Evolutionary conservation across 2,797 vertebrate species (phyloP), one percentile per base, ranked within the genome.

Genomic region (Halcyon badia): DNA sequence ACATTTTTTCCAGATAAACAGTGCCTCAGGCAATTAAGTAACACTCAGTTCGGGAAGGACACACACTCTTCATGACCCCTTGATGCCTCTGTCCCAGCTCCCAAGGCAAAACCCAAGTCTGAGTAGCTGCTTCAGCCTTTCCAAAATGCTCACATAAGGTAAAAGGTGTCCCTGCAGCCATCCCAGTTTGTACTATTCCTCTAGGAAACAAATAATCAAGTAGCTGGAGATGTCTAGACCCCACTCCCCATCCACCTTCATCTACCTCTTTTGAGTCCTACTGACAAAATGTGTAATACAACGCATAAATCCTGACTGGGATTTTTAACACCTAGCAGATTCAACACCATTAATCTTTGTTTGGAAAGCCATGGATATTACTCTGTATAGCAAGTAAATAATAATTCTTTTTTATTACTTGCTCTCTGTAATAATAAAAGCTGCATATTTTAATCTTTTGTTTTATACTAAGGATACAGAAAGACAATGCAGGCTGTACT

Each of bases 301-400:
- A 39, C 26, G 13, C 49, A 75, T 49, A 82, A 91, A 96, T 65
- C 69, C 54, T 83, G 85, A 85, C 91, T 89, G 62, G 83, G 58
- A 46, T 85, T 87, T 87, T 94, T 69, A 88, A 79, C 88, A 86
- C 56, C 83, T 94, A 93, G 57, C 39, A 92, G 60, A 89, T 85
- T 83, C 61, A 94, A 75, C 65, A 71, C 6, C 49, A 87, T 96
- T 96, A 91, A 70, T 97, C 77, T 91, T 81, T n/a, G 4, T 80
- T 96, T 97, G 61, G 71, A 95, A 95, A 96, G 54, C 51, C 54
- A 62, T 30, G 6, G n/a, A 41, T 92, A 80, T 96, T 89, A 68
- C 62, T 82, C 96, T 75, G 76, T 62, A 20, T 39, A 91, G 28
- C 46, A 86, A 84, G 78, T 87, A 96, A 96, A 89, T 87, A 95